phyloP scores from a whole-genome alignment of 1,140 invertebrate species.

The Ladona fulva region DNA sequence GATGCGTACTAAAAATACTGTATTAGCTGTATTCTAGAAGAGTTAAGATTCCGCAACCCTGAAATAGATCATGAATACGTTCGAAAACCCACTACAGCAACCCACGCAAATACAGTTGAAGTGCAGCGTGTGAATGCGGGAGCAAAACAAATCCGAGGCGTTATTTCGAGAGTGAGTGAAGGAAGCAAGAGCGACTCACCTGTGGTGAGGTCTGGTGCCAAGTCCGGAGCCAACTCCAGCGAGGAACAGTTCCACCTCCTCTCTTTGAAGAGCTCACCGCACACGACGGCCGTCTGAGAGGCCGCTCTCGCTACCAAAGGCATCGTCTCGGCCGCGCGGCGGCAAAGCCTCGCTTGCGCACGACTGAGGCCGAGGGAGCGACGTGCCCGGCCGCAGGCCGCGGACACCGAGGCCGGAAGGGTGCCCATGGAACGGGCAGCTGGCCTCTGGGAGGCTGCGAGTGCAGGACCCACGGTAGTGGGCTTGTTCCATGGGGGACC shows the following conservation, averaged over 20 bases:
- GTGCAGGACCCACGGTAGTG: not conserved
- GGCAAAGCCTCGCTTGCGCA: conserved; percentile 54
- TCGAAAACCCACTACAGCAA: too few relatives aligned
- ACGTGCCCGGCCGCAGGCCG: not conserved
- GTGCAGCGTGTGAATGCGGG: too few relatives aligned
- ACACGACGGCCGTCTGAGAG: conserved; percentile 53
- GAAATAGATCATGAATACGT: too few relatives aligned
- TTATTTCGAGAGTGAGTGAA: not conserved
- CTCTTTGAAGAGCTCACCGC: conserved; percentile 59
- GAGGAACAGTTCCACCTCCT: conserved; percentile 81
- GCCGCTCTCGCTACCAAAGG: conserved; percentile 62
- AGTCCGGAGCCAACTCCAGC: conserved; percentile 56
- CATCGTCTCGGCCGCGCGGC: conserved; percentile 58
- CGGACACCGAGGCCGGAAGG: not conserved
- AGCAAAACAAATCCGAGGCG: too few relatives aligned
- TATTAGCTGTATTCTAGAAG: too few relatives aligned
- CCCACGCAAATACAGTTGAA: too few relatives aligned
- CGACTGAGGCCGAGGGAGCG: conserved; percentile 41
- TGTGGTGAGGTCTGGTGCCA: conserved; percentile 62
- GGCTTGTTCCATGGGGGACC: not conserved
- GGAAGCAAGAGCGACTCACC: conserved; percentile 40
- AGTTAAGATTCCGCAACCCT: too few relatives aligned
- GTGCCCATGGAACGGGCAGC: not conserved
- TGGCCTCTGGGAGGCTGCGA: not conserved
- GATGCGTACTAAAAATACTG: too few relatives aligned